Base-by-base conservation (phyloP, 2,113 vertebrate genomes). In the Cyprinodon tularosa region DNA sequence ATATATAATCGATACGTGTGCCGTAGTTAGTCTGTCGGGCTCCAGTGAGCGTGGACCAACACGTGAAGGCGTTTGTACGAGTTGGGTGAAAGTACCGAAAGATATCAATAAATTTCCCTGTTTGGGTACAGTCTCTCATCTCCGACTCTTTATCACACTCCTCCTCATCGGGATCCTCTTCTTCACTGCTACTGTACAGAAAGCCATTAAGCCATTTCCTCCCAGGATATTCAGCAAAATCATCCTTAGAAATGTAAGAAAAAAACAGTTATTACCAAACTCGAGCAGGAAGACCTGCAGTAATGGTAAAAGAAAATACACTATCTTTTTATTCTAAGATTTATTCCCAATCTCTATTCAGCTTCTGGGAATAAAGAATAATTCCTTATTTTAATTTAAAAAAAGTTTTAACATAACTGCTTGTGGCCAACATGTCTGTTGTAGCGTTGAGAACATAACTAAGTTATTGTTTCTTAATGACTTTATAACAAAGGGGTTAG, bases 11-110 rank as follows among this genome's bases (percentile, higher is more conserved):
- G n/a, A 98, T 93, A 50, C 96, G 95, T 1, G 95, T 96, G 74
- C 96, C 96, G 13, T 96, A 96, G 93, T 98, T 98, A 77, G 96
- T 95, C 78, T 92, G 94, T 10, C 96, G 94, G 3, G 96, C 96
- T 3, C 96, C 96, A 0, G 93, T 96, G 15, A 93, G 81, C 1
- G 92, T 93, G 14, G 93, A 95, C 96, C 96, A 98, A 78, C 96
- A 98, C 0, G 96, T 98, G 84, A 96, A 98, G 62, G 96, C 95
- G 0, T 90, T 86, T 13, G 86, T 74, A 50, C 95, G 94, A 11
- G 88, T 89, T 12, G 96, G 96, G 63, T 98, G 95, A 80, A 98
- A 95, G 84, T 83, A 90, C 7, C 96, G 95, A 88, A 95, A 97
- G 7, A 90, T 94, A 72, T 97, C 96, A 1, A 96, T 81, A 71